These are phyloP conservation scores for Hemitrygon akajei DNA, from an alignment of 2,797 vertebrate species.

Conservation along the genomic window DNA sequence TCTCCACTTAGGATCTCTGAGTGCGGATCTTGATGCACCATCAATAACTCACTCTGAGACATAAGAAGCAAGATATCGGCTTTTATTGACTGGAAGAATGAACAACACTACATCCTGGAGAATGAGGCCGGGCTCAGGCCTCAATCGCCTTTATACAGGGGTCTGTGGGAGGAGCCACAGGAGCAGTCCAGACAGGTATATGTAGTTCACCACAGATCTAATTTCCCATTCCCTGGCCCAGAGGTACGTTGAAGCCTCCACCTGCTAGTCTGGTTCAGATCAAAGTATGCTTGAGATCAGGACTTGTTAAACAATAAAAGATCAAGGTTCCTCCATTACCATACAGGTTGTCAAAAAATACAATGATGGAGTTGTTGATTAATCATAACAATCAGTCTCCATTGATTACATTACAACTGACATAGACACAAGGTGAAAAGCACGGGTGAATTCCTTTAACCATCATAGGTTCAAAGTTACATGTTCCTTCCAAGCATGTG, in stretches of 20 bases:
- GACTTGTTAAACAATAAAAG: neutral
- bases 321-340: neutral
- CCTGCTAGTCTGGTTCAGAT: neutral
- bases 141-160: too few species aligned
- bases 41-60: too few species aligned
- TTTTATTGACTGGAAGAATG: too few species aligned
- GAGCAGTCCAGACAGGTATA: too few species aligned
- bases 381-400: neutral
- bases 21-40: too few species aligned
- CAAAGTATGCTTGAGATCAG: neutral
- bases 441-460: neutral
- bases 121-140: too few species aligned
- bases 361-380: neutral
- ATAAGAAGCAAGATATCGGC: too few species aligned
- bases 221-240: neutral
- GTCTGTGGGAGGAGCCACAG: too few species aligned
- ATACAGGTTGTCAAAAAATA: neutral
- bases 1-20: neutral
- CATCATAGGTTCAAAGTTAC: neutral
- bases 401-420: neutral
- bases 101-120: too few species aligned
- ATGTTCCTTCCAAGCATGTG: neutral
- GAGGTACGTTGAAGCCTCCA: neutral
- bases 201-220: too few species aligned
- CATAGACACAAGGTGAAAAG: neutral